Conservation (phyloP, 2,113 vertebrate genomes). For the Pachypanchax playfairii region DNA sequence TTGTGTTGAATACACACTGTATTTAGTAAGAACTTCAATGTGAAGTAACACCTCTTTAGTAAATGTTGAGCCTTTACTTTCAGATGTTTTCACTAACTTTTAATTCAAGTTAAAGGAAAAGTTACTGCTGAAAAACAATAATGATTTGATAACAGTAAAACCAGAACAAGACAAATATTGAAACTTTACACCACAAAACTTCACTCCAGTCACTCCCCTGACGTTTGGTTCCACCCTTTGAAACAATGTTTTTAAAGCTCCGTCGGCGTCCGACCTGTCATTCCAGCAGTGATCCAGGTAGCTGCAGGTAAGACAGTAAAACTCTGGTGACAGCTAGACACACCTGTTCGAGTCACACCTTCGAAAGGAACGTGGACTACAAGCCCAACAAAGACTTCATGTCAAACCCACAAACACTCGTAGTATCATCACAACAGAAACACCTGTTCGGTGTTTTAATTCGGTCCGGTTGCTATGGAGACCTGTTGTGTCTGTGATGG, state of each 20-base stretch:
- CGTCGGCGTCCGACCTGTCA: slow-evolving; percentile 41
- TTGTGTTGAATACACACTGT: too few species aligned
- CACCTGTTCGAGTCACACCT: slow-evolving; percentile 65
- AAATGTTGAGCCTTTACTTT: too few species aligned
- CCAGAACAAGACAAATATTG: too few species aligned
- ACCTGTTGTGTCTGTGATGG: too few species aligned
- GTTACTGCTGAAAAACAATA: too few species aligned
- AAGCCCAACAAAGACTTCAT: slow-evolving; percentile 1
- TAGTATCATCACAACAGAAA: background rate
- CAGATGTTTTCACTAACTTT: too few species aligned
- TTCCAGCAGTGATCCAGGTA: slow-evolving; percentile 31
- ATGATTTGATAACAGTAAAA: too few species aligned
- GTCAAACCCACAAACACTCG: slow-evolving; percentile 19
- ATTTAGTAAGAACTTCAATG: too few species aligned
- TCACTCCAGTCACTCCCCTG: background rate
- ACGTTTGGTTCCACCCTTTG: slow-evolving; percentile 14
- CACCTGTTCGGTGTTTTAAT: background rate
- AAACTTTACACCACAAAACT: background rate
- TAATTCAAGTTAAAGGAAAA: too few species aligned
- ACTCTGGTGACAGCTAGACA: slow-evolving; percentile 44
- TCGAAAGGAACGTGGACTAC: slow-evolving; percentile 55
- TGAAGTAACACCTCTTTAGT: too few species aligned
- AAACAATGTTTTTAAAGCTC: slow-evolving; percentile 26
- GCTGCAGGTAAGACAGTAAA: background rate
- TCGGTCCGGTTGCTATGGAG: background rate